Percentiles rank a stretch among this genome's conserved stretches.
phyloP scores from a whole-genome alignment of 2,113 vertebrate species.

The Tylochromis polylepis region DNA sequence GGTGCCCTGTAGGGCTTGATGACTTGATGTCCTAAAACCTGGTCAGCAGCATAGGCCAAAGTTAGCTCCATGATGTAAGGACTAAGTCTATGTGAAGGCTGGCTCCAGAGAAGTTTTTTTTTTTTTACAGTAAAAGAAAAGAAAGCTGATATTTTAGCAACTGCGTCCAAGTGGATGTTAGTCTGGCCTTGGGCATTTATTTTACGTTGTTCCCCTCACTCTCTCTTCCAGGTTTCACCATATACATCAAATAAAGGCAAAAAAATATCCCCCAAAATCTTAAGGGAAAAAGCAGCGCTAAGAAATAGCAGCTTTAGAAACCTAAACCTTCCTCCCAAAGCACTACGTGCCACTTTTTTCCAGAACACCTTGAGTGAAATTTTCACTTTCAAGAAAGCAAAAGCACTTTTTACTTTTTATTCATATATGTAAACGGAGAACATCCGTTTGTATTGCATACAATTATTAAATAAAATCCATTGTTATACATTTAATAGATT shows the following conservation, averaged over 20 bases:
- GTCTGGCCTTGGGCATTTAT: constrained; percentile 28
- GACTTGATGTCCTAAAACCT: not conserved
- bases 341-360: constrained; percentile 18
- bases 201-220: not conserved
- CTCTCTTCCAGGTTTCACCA: not conserved
- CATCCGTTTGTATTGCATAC: not conserved
- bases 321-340: constrained; percentile 13
- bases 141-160: not conserved
- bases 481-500: not conserved
- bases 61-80: not conserved
- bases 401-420: not conserved
- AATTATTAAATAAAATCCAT: not conserved
- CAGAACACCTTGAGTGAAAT: not conserved
- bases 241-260: constrained; percentile 20
- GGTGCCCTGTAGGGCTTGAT: not conserved
- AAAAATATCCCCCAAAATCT: not conserved
- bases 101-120: not conserved
- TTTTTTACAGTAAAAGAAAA: not conserved
- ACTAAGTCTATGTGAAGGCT: not conserved
- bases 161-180: not conserved
- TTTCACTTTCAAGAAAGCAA: not conserved
- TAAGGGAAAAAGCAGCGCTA: constrained; percentile 6
- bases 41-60: not conserved
- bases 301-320: constrained; percentile 10
- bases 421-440: not conserved